A percentile compares a stretch with the other conserved stretches of the same genome.
These are phyloP conservation scores for Macaca mulatta DNA, from an alignment of 2,113 vertebrate species.

Conservation along the genomic window DNA sequence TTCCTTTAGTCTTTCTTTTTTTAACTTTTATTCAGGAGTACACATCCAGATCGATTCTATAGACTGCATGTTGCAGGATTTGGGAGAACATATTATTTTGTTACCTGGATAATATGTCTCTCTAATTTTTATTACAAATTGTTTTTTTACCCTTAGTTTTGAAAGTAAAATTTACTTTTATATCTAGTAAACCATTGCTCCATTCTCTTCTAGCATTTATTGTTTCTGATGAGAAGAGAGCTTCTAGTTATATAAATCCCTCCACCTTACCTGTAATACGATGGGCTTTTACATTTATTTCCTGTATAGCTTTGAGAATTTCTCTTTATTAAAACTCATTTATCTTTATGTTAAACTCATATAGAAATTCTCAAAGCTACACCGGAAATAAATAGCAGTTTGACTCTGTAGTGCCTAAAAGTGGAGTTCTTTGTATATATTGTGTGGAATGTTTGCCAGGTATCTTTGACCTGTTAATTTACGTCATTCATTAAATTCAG, in stretches of 20 bases:
- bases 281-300: background rate
- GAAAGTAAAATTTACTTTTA: background rate
- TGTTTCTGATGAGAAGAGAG: background rate
- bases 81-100: too few relatives aligned
- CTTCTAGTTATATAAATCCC: background rate
- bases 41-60: too few relatives aligned
- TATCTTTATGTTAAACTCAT: too few relatives aligned
- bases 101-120: too few relatives aligned
- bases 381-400: background rate
- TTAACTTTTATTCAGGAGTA: too few relatives aligned
- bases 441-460: background rate
- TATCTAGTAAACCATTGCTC: background rate
- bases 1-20: background rate
- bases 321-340: background rate
- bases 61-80: too few relatives aligned
- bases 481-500: background rate
- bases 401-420: background rate
- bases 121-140: background rate
- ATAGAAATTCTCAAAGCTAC: too few relatives aligned
- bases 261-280: background rate
- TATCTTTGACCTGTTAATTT: background rate
- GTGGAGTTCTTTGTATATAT: background rate
- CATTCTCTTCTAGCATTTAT: background rate
- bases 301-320: background rate
- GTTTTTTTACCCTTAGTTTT: background rate